Evolutionary conservation across 2,113 vertebrate species (phyloP), one percentile per base, ranked within the genome.

Genomic region (Heterocephalus glaber): DNA sequence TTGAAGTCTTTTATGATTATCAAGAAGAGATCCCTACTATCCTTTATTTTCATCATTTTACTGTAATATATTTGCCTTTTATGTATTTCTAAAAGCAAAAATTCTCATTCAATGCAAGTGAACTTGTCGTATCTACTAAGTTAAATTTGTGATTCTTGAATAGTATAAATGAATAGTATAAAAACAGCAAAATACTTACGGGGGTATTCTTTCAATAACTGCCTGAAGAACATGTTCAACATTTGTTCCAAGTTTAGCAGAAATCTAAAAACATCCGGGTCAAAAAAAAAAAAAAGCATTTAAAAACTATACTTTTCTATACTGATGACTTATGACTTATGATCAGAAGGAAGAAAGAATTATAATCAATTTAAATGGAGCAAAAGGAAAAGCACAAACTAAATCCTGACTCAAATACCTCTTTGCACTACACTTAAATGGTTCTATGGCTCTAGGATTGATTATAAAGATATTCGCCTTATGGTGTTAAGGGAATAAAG

Each of bases 201-300:
- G 98, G n/a, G 99, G 99, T 92, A 99, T 99, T 97, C 99, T 99
- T 94, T 98, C 97, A 94, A 99, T 98, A 33, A 99, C 98, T 17
- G 98, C 99, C 44, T 99, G 97, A 92, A 99, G 99, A 97, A 99
- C 99, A 90, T 93, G 98, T 82, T 99, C 99, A 91, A 99, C 98
- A 72, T 99, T 99, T 95, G 98, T 99, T 97, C 99, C 99, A 66
- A 99, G 97, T 98, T 99, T 99, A 90, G 99, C 99, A 93, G 99
- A 99, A 98, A 99, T 99, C 99, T 99, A 97, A 96, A 98, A 95
- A 95, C 52, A 89, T 4, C 79, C 90, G 93, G 2, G 1, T 56
- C 16, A 72, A 82, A 92, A 89, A 96, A 84, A 89, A 96, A 84
- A 68, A 83, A 44, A 94, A 94, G 68, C n/a, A 92, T n/a, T 93